A percentile compares a stretch with the other conserved stretches of the same genome.
Evolutionary conservation across 2,797 vertebrate species (phyloP).

Genomic region (Eidolon dupreanum): DNA sequence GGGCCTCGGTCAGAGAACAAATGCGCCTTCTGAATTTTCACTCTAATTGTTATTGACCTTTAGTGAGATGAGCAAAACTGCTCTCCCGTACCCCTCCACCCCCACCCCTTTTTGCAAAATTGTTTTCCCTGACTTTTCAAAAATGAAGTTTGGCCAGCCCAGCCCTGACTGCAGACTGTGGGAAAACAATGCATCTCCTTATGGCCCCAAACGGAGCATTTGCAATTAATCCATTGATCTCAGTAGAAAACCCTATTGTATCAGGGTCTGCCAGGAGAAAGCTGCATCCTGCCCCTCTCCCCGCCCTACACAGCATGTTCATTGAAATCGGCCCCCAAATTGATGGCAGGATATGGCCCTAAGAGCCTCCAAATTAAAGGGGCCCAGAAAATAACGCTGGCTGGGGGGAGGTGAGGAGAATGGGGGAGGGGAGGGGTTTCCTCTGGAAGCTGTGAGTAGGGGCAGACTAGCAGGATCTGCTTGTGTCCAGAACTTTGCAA

Average conservation of each 20-base stretch:
- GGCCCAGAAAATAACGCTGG: conserved; percentile 50
- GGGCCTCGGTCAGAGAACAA: conserved; percentile 70
- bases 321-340: conserved; percentile 85
- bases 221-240: conserved; percentile 86
- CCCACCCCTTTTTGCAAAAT: conserved; percentile 78
- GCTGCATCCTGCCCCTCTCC: conserved; percentile 85
- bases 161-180: conserved; percentile 71
- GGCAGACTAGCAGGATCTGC: background rate
- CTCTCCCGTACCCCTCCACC: conserved; percentile 63
- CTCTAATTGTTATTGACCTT: conserved; percentile 80
- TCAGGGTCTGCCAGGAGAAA: conserved; percentile 80
- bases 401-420: background rate
- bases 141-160: conserved; percentile 83
- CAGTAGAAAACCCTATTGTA: conserved; percentile 87
- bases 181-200: conserved; percentile 85
- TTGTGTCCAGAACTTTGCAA: background rate
- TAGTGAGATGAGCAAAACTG: conserved; percentile 67
- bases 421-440: background rate
- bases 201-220: conserved; percentile 76
- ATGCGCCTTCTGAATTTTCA: conserved; percentile 71
- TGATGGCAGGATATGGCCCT: conserved; percentile 84
- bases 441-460: background rate
- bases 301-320: conserved; percentile 76
- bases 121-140: conserved; percentile 81
- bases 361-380: conserved; percentile 64